Evolutionary conservation across 2,888 invertebrate genomes (phyloP).

Genomic region (Aporophyla lueneburgensis): DNA sequence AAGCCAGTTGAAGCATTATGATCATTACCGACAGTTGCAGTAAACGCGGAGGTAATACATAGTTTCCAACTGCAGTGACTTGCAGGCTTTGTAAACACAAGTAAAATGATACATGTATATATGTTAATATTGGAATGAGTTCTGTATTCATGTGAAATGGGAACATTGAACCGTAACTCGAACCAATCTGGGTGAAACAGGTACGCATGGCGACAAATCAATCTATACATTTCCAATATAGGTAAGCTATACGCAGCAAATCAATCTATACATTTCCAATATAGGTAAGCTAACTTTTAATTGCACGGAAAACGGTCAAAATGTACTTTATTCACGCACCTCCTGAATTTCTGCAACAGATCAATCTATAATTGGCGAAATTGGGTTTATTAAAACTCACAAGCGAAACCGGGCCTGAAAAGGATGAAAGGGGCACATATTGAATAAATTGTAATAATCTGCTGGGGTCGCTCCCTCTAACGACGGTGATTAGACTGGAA

Average conservation of each 20-base stretch:
- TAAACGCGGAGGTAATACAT: slow-evolving; percentile 27
- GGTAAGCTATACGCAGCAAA: too few species aligned
- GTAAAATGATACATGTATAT: slow-evolving; percentile 35
- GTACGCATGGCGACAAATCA: too few species aligned
- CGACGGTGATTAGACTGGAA: neutral
- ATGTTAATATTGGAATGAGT: slow-evolving; percentile 8
- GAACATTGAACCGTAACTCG: neutral
- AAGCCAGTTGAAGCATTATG: slow-evolving; percentile 37
- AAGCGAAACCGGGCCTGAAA: too few species aligned
- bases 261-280: too few species aligned
- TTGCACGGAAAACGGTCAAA: too few species aligned
- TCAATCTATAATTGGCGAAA: neutral
- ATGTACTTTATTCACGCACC: neutral
- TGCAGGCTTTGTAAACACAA: slow-evolving; percentile 38
- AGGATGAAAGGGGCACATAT: neutral
- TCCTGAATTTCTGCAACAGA: neutral
- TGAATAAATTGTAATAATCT: neutral
- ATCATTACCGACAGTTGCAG: slow-evolving; percentile 28
- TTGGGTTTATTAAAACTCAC: neutral
- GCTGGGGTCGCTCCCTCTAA: slow-evolving; percentile 1
- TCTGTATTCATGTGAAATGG: neutral
- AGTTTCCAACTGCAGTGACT: slow-evolving; percentile 23
- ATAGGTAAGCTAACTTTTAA: too few species aligned
- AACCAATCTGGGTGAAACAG: neutral
- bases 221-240: too few species aligned